Conservation (phyloP, 2,888 invertebrate species). For the Torymus aiolomorphi region DNA sequence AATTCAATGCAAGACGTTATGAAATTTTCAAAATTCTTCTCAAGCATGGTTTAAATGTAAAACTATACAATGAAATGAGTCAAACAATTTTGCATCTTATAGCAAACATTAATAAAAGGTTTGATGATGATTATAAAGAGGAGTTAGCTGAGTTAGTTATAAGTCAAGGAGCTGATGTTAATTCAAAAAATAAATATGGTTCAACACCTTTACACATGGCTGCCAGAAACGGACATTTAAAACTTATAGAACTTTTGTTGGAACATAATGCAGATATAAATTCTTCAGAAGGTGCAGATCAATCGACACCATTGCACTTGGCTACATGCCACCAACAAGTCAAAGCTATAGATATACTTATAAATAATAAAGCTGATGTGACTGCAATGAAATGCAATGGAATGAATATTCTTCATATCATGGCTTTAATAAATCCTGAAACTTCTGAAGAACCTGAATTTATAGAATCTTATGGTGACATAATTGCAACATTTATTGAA, state of each 20-base stretch:
- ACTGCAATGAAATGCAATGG: constrained; percentile 25
- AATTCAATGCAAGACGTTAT: constrained; percentile 32
- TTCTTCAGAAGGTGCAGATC: constrained; percentile 7
- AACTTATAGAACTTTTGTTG: constrained; percentile 37
- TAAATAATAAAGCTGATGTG: constrained; percentile 43
- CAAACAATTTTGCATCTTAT: constrained; percentile 47
- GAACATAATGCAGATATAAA: constrained; percentile 42
- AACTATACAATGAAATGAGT: background rate
- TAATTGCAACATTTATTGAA: constrained; percentile 18
- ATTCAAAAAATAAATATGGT: constrained; percentile 31
- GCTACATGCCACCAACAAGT: constrained; percentile 40
- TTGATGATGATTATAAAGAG: constrained; percentile 40
- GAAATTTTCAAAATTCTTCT: constrained; percentile 47
- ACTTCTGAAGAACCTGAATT: constrained; percentile 34
- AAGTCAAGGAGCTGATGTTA: constrained; percentile 33
- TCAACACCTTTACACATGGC: constrained; percentile 48
- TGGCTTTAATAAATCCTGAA: constrained; percentile 48
- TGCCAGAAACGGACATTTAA: constrained; percentile 34
- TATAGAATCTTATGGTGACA: constrained; percentile 42
- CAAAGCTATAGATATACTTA: constrained; percentile 20
- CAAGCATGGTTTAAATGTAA: constrained; percentile 34
- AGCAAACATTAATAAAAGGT: constrained; percentile 20
- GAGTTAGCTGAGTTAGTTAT: constrained; percentile 44
- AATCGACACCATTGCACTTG: constrained; percentile 50
- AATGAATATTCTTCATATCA: constrained; percentile 43